Evolutionary conservation across 2,888 invertebrate species (phyloP).

Genomic region (Mythimna loreyi): DNA sequence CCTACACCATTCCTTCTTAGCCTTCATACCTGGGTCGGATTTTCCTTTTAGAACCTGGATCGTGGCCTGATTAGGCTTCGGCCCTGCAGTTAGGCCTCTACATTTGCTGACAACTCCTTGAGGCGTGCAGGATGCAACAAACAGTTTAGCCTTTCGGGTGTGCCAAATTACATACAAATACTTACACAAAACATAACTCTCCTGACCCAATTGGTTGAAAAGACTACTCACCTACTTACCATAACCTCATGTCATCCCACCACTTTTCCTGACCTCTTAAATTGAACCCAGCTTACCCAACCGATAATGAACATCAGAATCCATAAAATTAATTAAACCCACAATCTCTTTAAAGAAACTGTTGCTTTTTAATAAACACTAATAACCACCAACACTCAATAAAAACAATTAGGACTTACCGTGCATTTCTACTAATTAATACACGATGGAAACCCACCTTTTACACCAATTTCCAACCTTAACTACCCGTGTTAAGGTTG

Average conservation of each 20-base stretch:
- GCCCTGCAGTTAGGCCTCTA: too few species aligned
- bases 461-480: background rate
- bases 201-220: too few species aligned
- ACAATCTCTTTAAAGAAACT: constrained; percentile 33
- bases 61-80: too few species aligned
- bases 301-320: constrained; percentile 23
- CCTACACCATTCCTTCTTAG: too few species aligned
- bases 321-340: constrained; percentile 38
- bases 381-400: constrained; percentile 48
- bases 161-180: too few species aligned
- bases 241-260: background rate
- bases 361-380: constrained; percentile 42
- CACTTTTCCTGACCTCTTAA: constrained; percentile 9
- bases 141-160: too few species aligned
- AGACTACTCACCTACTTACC: too few species aligned
- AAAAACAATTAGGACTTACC: constrained; percentile 49
- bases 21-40: too few species aligned
- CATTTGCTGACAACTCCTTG: too few species aligned
- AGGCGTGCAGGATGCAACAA: too few species aligned
- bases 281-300: background rate
- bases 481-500: accelerated
- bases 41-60: too few species aligned
- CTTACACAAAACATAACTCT: too few species aligned
- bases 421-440: constrained; percentile 47
- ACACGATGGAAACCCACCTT: background rate